phyloP scores from a whole-genome alignment of 2,797 vertebrate species.

The Orientallactaga sibirica region DNA sequence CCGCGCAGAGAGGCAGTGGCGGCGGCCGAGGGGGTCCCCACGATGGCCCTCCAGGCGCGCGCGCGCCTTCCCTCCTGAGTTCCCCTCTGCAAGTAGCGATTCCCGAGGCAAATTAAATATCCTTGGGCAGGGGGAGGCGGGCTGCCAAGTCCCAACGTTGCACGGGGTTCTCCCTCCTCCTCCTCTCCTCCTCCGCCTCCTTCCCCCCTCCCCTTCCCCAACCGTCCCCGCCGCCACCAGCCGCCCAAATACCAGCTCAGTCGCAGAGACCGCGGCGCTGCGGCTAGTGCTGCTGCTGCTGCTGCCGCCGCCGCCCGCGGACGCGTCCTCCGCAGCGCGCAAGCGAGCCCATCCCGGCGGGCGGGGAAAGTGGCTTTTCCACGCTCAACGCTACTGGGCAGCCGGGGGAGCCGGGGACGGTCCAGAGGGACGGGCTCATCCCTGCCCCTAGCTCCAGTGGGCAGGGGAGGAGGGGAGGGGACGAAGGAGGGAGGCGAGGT shows the following conservation, averaged over 20 bases:
- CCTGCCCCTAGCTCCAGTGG: conserved; percentile 86
- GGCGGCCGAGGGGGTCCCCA: conserved; percentile 67
- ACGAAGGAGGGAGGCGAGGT: not conserved
- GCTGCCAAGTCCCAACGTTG: conserved; percentile 84
- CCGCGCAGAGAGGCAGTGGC: conserved; percentile 51
- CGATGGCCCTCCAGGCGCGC: conserved; percentile 76
- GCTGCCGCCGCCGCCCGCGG: conserved; percentile 81
- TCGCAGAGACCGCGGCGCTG: conserved; percentile 84
- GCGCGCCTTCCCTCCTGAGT: conserved; percentile 84
- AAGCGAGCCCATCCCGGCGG: conserved; percentile 87
- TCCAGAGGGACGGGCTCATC: conserved; percentile 81
- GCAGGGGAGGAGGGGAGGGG: conserved; percentile 74
- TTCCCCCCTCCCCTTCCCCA: conserved; percentile 60
- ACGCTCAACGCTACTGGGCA: conserved; percentile 81
- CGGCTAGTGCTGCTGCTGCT: conserved; percentile 75
- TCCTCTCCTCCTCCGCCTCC: conserved; percentile 74
- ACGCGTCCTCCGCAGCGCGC: conserved; percentile 86
- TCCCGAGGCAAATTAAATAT: conserved; percentile 88
- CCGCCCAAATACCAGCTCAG: conserved; percentile 83
- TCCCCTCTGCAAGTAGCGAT: conserved; percentile 85
- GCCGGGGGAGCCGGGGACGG: conserved; percentile 77
- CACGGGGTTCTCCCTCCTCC: conserved; percentile 82
- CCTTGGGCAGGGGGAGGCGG: conserved; percentile 85
- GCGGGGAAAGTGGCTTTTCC: conserved; percentile 85
- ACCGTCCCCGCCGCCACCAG: conserved; percentile 80